A percentile compares a stretch with the other conserved stretches of the same genome.
Conservation (phyloP, 1,140 invertebrate species). For the Oncopodura yosiiana region DNA sequence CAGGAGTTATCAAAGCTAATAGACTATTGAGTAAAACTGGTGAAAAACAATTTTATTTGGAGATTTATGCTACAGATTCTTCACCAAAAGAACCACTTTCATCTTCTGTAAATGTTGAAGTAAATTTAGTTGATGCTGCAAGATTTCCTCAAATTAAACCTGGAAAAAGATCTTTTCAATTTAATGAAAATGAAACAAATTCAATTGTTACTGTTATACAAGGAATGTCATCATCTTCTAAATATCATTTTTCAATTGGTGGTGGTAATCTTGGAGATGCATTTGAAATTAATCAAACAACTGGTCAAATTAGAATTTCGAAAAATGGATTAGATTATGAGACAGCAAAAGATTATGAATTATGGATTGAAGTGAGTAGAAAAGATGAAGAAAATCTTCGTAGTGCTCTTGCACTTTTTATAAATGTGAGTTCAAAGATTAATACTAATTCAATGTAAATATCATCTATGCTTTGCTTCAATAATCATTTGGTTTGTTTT, state of each 20-base stretch:
- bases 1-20: slow-evolving; percentile 68
- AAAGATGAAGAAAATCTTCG: slow-evolving; percentile 63
- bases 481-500: too few relatives aligned
- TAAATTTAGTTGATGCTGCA: slow-evolving; percentile 58
- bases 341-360: slow-evolving; percentile 66
- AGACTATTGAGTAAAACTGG: slow-evolving; percentile 43
- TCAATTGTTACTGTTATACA: slow-evolving; percentile 42
- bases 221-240: slow-evolving; percentile 55
- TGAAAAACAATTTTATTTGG: slow-evolving; percentile 51
- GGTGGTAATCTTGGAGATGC: slow-evolving; percentile 83
- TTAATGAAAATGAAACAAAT: slow-evolving; percentile 61
- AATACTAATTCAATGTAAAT: too few relatives aligned
- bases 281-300: slow-evolving; percentile 64
- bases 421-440: too few relatives aligned
- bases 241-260: slow-evolving; percentile 70
- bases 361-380: slow-evolving; percentile 88
- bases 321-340: slow-evolving; percentile 77
- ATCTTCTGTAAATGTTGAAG: slow-evolving; percentile 55
- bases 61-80: slow-evolving; percentile 54
- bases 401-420: slow-evolving; percentile 56
- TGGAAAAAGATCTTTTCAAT: slow-evolving; percentile 57
- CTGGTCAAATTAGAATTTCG: slow-evolving; percentile 66
- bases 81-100: slow-evolving; percentile 53
- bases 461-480: too few relatives aligned
- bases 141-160: slow-evolving; percentile 64